Evolutionary conservation across 2,888 invertebrate genomes (phyloP), one percentile per base, ranked within the genome.

Genomic region (Ornithoptera alexandrae): DNA sequence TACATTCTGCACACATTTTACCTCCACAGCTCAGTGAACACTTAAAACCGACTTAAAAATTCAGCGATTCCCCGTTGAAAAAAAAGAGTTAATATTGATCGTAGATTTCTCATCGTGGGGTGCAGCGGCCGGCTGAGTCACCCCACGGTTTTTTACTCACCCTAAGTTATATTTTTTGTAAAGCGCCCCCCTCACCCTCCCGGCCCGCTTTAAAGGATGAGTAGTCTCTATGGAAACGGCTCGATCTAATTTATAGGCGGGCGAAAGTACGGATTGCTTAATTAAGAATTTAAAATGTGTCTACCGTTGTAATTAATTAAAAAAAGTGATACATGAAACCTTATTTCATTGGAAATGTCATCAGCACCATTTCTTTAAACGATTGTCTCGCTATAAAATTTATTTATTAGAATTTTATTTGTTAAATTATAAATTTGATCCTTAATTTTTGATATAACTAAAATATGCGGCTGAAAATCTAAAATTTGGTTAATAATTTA

Each of bases 41-140:
- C 84, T 88, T 84, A 86, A 87, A 88, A 86, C 70, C 83, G 86
- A 89, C 86, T 90, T 90, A 89, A 92, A 89, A 91, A 90, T 89
- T 90, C 89, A 88, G 84, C 87, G 84, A 89, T 88, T 90, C 88
- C 84, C 82, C 84, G 87, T 90, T 87, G 83, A 90, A 93, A 92
- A 90, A 22, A 93, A 93, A 93, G 93, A 93, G 93, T 93, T 93
- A 93, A 93, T 93, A 93, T 93, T 93, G 93, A 93, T 93, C 93
- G 93, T 90, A 89, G 92, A 91, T 92, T 92, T 92, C 87, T 90
- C 90, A 83, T 86, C 88, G 92, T 91, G 92, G 92, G 92, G 92
- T 92, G 92, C 92, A 92, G 87, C 92, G 92, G 92, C 91, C 92
- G 93, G 92, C 90, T 92, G 92, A 92, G 90, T 93, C 93, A 93